Conservation (phyloP, 2,113 vertebrate genomes). For the Corapipo altera region DNA sequence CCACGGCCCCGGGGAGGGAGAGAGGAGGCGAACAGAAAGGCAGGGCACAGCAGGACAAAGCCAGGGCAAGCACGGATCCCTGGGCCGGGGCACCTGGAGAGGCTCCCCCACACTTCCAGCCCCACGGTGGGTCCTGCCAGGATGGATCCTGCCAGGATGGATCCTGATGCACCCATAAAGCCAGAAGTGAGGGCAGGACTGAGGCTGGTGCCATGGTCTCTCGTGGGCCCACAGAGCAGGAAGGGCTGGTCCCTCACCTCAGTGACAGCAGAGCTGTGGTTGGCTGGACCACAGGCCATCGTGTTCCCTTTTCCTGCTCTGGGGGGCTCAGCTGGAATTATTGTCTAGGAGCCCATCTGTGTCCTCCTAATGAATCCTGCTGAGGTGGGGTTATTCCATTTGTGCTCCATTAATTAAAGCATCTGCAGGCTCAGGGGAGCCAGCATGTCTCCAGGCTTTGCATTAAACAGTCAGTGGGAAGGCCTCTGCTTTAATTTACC, state of each 20-base stretch:
- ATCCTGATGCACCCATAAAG: neutral
- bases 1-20: neutral
- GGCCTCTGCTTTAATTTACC: constrained; percentile 14
- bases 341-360: constrained; percentile 53
- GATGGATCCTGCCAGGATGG: neutral
- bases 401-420: constrained; percentile 63
- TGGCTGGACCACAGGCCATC: neutral
- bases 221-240: accelerated
- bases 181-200: neutral
- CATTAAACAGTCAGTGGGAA: constrained; percentile 40
- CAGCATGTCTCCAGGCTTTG: constrained; percentile 28
- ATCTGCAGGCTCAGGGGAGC: constrained; percentile 19
- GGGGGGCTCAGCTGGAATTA: constrained; percentile 19
- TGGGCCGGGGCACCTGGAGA: neutral
- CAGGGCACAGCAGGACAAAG: neutral
- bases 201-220: neutral
- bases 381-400: constrained; percentile 39
- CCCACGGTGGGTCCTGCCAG: neutral
- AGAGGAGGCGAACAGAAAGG: neutral
- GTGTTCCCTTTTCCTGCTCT: neutral
- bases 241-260: neutral
- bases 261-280: neutral
- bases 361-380: constrained; percentile 42
- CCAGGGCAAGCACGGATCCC: neutral
- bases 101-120: neutral